Evolutionary conservation across 2,888 invertebrate genomes (phyloP).

Genomic region (Alsophila aescularia): DNA sequence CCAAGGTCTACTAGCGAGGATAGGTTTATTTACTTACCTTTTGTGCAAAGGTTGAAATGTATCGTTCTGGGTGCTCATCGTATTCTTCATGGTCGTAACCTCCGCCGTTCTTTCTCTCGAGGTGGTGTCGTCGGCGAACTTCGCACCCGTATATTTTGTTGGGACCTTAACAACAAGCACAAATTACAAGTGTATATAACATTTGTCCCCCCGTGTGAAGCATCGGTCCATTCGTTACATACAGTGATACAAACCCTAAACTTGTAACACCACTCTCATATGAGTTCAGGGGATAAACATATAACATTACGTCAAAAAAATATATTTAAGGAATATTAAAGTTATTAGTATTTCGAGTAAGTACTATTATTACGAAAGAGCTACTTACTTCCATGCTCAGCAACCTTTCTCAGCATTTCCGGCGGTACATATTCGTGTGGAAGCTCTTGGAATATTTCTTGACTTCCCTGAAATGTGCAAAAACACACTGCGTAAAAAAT

Average conservation of each 20-base stretch:
- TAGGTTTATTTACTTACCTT: slow-evolving; percentile 82
- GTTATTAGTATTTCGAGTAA: too few relatives aligned
- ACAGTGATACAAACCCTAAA: too few relatives aligned
- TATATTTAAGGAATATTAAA: background rate
- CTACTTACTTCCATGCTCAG: slow-evolving; percentile 96
- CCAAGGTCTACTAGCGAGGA: background rate
- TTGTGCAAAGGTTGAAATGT: slow-evolving; percentile 97
- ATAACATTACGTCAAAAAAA: background rate
- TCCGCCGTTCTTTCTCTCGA: slow-evolving; percentile 96
- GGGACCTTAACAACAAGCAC: slow-evolving; percentile 84
- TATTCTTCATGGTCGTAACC: slow-evolving; percentile 94
- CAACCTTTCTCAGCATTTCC: slow-evolving; percentile 96
- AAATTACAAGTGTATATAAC: too few relatives aligned
- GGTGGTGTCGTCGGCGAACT: slow-evolving; percentile 96
- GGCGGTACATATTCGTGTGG: slow-evolving; percentile 99
- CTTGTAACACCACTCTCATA: too few relatives aligned
- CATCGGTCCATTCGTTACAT: too few relatives aligned
- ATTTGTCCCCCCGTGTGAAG: too few relatives aligned
- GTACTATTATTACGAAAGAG: background rate
- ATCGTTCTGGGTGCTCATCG: slow-evolving; percentile 95
- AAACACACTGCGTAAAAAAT: background rate
- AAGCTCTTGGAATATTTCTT: slow-evolving; percentile 97
- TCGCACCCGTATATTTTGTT: slow-evolving; percentile 99
- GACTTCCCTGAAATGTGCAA: slow-evolving; percentile 85
- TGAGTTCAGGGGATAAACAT: too few relatives aligned